phyloP scores from a whole-genome alignment of 2,113 vertebrate species.

The Oplegnathus fasciatus region DNA sequence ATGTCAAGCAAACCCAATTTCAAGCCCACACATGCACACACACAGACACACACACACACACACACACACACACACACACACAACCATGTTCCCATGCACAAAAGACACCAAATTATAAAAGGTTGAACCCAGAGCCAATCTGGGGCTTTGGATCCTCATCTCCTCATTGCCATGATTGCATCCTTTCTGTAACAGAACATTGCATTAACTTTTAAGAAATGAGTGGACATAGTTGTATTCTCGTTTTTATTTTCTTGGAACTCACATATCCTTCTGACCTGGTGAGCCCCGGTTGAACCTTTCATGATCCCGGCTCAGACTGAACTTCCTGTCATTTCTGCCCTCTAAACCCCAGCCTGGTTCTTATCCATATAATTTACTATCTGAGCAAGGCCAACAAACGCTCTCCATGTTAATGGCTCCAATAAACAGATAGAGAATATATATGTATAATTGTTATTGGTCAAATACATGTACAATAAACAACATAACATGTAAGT shows the following conservation, averaged over 20 bases:
- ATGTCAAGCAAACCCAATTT: neutral
- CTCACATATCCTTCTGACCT: conserved; percentile 35
- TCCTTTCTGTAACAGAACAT: conserved; percentile 39
- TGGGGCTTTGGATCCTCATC: conserved; percentile 44
- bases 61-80: conserved; percentile 19
- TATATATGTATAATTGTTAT: too few species aligned
- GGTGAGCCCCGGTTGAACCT: neutral
- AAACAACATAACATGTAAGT: too few species aligned
- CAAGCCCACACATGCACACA: neutral
- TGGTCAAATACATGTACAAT: too few species aligned
- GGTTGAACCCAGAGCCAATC: conserved; percentile 45
- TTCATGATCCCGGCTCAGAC: conserved; percentile 6
- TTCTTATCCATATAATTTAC: conserved; percentile 32
- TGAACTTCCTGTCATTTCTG: conserved; percentile 1
- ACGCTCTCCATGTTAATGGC: neutral
- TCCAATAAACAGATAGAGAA: neutral
- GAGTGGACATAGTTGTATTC: conserved; percentile 47
- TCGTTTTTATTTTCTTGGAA: conserved; percentile 43
- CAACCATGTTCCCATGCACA: conserved; percentile 24
- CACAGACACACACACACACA: conserved; percentile 23
- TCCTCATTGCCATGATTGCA: conserved; percentile 65
- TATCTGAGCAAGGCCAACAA: neutral
- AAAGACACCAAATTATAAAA: conserved; percentile 50
- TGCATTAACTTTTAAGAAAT: conserved; percentile 60
- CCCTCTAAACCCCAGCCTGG: neutral